phyloP scores from a whole-genome alignment of 2,113 vertebrate species.

The Brachypodius melanocephalos region DNA sequence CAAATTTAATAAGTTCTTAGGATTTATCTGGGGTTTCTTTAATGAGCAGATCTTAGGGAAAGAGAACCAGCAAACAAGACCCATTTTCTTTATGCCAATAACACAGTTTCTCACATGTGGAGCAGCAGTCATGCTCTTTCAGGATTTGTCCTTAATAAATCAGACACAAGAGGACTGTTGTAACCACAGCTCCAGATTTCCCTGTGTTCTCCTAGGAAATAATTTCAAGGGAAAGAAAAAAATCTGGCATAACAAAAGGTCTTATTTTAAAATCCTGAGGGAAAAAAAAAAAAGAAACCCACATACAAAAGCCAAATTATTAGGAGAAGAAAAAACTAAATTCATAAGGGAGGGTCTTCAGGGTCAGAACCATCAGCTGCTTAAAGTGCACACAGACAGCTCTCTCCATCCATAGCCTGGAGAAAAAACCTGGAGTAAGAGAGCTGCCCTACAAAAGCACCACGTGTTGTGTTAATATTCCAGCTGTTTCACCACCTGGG shows the following conservation, averaged over 20 bases:
- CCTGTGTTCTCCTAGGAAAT: constrained; percentile 4
- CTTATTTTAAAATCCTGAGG: constrained; percentile 36
- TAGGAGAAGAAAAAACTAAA: background rate
- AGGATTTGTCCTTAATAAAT: background rate
- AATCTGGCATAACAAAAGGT: background rate
- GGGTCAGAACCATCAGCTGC: constrained; percentile 8
- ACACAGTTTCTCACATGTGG: background rate
- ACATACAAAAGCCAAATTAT: background rate
- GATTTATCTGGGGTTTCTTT: background rate
- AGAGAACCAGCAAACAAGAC: background rate
- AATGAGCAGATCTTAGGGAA: background rate
- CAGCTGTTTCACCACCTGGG: background rate
- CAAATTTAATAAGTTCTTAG: background rate
- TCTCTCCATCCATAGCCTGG: background rate
- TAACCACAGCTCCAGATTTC: constrained; percentile 7
- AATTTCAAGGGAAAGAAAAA: background rate
- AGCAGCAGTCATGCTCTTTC: background rate
- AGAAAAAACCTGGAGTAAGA: background rate
- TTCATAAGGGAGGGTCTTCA: background rate
- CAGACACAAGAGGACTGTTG: background rate
- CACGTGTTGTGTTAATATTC: background rate
- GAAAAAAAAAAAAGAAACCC: background rate
- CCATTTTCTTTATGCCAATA: background rate
- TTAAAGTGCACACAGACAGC: constrained; percentile 33
- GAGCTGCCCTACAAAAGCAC: constrained; percentile 53